Base-by-base conservation (phyloP, 1,140 invertebrate species). In the Oreohelix idahoensis region DNA sequence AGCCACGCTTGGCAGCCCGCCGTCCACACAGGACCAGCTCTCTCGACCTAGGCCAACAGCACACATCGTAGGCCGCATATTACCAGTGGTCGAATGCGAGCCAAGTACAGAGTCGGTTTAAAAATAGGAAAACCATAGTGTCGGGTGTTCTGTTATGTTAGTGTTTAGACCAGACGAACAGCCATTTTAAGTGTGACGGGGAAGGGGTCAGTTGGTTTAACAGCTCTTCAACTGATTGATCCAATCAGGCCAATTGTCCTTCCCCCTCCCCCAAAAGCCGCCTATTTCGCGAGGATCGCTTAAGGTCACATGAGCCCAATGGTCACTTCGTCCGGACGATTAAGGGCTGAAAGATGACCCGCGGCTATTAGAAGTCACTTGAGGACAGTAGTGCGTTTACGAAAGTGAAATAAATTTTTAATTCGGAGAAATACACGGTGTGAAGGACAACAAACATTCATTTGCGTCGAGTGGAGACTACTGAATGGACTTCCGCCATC, bases 401-500 rank as follows among this genome's bases (percentile, higher is more conserved):
- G n/a, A 51, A 71, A 63, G 45, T 45, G 45, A 36, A 45, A 82
- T 45, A 70, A 70, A 49, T 35, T 39, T 35, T 39, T 13, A 82
- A 15, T 58, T 77, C 49, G 63, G 76, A 79, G 63, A 58, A 77
- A 73, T 42, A 45, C 49, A 17, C 5, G 38, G 32, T 53, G 15
- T 79, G 36, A 75, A 32, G 51, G 32, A 74, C 63, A 32, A 32
- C 63, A 75, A 66, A 66, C 79, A 42, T 69, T 74, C 71, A 74
- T 53, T 66, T 29, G 29, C 20, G 11, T 66, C n/a, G n/a, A 80
- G 36, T 71, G 77, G n/a, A 42, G 53, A 79, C 77, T 39, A 66
- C 0, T 42, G 79, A 83, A 71, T 70, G 76, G 82, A 83, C 74
- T 77, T 74, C 86, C 89, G 90, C 90, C 90, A 91, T 91, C 86